These are phyloP conservation scores for Brenthis ino DNA, from an alignment of 2,888 invertebrate genomes.

Conservation along the genomic window DNA sequence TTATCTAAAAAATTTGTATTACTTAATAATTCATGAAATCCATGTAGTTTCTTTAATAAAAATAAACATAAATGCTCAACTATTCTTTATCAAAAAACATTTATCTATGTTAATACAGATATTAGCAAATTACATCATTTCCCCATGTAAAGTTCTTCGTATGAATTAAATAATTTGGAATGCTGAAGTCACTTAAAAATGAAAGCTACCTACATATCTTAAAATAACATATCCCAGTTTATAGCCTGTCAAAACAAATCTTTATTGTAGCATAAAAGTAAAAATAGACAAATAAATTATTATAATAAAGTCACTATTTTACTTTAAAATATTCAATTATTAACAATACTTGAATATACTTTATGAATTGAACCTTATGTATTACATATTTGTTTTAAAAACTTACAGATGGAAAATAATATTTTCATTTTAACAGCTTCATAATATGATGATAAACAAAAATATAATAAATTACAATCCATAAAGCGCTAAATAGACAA, in stretches of 20 bases:
- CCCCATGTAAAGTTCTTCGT: background rate
- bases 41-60: background rate
- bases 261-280: background rate
- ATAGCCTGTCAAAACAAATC: background rate
- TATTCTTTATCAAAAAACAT: background rate
- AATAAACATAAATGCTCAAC: slow-evolving; percentile 1
- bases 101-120: background rate
- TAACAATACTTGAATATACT: too few species aligned
- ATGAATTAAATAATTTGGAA: slow-evolving; percentile 17
- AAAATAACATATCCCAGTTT: slow-evolving; percentile 8
- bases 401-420: too few species aligned
- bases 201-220: background rate
- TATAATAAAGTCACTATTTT: background rate
- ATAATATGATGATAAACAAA: too few species aligned
- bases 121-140: slow-evolving; percentile 13
- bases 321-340: too few species aligned
- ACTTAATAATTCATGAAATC: too few species aligned
- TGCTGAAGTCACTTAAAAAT: slow-evolving; percentile 13
- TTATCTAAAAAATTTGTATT: too few species aligned
- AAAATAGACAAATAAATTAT: too few species aligned
- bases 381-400: too few species aligned
- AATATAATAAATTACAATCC: too few species aligned
- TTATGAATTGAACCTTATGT: too few species aligned
- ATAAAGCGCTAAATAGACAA: background rate
- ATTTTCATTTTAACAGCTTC: too few species aligned